phyloP scores from a whole-genome alignment of 2,797 vertebrate species.

The Coilia nasus region DNA sequence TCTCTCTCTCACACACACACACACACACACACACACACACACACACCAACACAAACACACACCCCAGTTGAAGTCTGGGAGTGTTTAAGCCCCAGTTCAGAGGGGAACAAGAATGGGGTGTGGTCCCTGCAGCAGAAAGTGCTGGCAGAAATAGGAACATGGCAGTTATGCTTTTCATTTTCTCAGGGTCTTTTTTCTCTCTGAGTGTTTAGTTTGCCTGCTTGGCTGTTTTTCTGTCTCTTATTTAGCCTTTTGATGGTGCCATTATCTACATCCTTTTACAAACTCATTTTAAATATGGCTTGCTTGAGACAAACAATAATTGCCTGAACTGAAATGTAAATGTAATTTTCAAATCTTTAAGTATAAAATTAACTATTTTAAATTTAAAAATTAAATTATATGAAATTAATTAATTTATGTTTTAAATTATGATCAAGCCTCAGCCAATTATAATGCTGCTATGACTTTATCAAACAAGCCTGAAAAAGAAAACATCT shows the following conservation, averaged over 20 bases:
- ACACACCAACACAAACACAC: slow-evolving; percentile 37
- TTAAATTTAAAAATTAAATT: too few relatives aligned
- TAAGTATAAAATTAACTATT: background rate
- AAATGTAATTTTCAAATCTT: background rate
- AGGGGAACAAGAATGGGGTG: slow-evolving; percentile 20
- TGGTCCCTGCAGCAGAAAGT: slow-evolving; percentile 13
- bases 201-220: background rate
- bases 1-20: background rate
- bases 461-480: background rate
- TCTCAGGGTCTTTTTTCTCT: background rate
- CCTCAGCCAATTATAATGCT: background rate
- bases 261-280: slow-evolving; percentile 9
- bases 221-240: slow-evolving; percentile 1
- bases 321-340: slow-evolving; percentile 16
- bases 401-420: too few relatives aligned
- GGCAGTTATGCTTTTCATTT: slow-evolving; percentile 26
- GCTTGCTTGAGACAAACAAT: background rate
- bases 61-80: background rate
- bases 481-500: background rate
- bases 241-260: slow-evolving; percentile 1
- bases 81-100: slow-evolving; percentile 11
- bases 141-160: slow-evolving; percentile 22
- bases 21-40: slow-evolving; percentile 15
- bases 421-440: background rate
- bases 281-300: background rate